Evolutionary conservation across 1,140 invertebrate genomes (phyloP), one percentile per base, ranked within the genome.

Genomic region (Chlorops oryzae): DNA sequence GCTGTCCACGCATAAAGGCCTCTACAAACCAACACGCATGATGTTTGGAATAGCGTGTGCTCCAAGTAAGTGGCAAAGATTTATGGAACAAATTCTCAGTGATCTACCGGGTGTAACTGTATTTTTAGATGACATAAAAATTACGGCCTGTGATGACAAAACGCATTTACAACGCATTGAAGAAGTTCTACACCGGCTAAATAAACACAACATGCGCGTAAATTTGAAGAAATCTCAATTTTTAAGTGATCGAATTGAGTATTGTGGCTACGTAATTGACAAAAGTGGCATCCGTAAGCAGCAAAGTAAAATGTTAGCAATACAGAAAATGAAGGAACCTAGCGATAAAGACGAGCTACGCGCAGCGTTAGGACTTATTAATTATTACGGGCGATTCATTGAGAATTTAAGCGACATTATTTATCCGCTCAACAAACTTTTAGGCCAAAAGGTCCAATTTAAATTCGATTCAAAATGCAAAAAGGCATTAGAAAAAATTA

Each of bases 201-300:
- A n/a, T 27, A 32, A 62, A 38, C 54, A 52, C 38, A 59, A 60
- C 43, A 48, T 63, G 20, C 44, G 54, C 15, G 52, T 63, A 10
- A 59, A 59, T 54, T 40, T 49, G 34, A 28, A 47, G 17, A 54
- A 51, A 46, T 50, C 56, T 20, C 24, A 57, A 38, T 54, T 60
- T 54, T 55, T 62, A n/a, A 27, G 56, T 62, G 41, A 34, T 62
- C 34, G 40, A 43, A 54, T 63, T 22, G 54, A 61, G 45, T 65
- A 69, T 25, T 56, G 62, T 34, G 61, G 62, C 3, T 63, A 67
- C 45, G 38, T 52, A 4, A 62, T 72, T 37, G 55, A 65, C 45
- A 40, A 40, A 27, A 12, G 55, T 0, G 61, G 61, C 1, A 51
- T 66, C 34, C 50, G 52, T n/a, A 58, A 59, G 23, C 15, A 28